Base-by-base conservation (phyloP, 2,888 invertebrate species). In the Hyposoter dolosus region DNA sequence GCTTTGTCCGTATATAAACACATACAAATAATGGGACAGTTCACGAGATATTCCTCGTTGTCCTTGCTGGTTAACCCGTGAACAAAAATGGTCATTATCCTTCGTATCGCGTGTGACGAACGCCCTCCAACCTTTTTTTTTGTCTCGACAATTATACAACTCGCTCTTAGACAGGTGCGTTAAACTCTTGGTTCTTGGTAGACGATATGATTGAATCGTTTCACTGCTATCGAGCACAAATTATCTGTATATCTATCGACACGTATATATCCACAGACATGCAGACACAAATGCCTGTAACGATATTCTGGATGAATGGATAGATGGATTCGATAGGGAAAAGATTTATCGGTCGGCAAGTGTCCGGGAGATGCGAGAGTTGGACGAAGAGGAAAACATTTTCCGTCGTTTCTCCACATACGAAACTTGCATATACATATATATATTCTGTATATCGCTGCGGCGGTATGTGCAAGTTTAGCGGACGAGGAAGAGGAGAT, bases 281-380 rank as follows among this genome's bases (percentile, higher is more conserved):
- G 28, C 28, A 65, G 63, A 65, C 12, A 65, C 32, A 17, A 15
- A 53, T 40, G 23, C 40, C 1, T 56, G 47, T 56, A 71, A 76
- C 82, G 82, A 84, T 72, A 86, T 86, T 82, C 68, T 76, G 82
- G 78, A 83, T 84, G 82, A 79, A 84, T 82, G 82, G 79, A 82
- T 82, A 82, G 86, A 84, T 86, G 84, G 86, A 84, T 82, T 82
- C 79, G 84, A 84, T 84, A 83, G 84, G 84, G 60, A 84, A 86
- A 86, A 86, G 83, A 86, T 84, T 84, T 84, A 82, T 84, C 84
- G 84, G 82, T 79, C 79, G 79, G 82, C 69, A 82, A 84, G 84
- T 82, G 84, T 74, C 75, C 71, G 69, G 77, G 77, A 82, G 81
- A 78, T 56, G 63, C 53, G 77, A 50, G 72, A 50, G 72, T 78